Evolutionary conservation across 2,797 vertebrate species (phyloP), one percentile per base, ranked within the genome.

Genomic region (Picus viridis): DNA sequence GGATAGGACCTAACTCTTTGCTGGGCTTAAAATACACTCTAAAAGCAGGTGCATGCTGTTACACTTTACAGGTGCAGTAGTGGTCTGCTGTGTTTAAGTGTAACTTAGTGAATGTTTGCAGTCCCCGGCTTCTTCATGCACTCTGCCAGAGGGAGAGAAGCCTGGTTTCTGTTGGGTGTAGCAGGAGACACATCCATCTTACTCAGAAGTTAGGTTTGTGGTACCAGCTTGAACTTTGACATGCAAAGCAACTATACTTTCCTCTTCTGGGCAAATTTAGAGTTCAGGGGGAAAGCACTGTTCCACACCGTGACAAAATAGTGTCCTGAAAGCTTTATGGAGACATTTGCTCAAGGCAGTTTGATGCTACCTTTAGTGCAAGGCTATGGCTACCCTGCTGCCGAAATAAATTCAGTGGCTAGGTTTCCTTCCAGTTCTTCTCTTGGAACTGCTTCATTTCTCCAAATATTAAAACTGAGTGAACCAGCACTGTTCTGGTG

Each of bases 221-320:
- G 13, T 61, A 41, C 23, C 7, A 24, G 0, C 32, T 68, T 49
- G 9, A 71, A 45, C 68, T 10, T 62, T 70, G 43, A 23, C 7
- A 3, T 13, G 4, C 2, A 41, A 85, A 77, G 13, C 32, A 61
- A 5, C n/a, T 20, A 2, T 41, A 7, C 7, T 76, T 84, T 43
- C 56, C 29, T 70, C 53, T 8, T 5, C n/a, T 0, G 0, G 41
- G n/a, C 14, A 67, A 43, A 45, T 56, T 29, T 32, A 47, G 36
- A 30, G 18, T 36, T 77, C 27, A 19, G 62, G 16, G 7, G 26
- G 30, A 73, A 70, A 58, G 9, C 14, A 2, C 8, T 16, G 4
- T 49, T 36, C 57, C 47, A 16, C 14, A 7, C 58, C 0, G 1
- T 41, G 34, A 26, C 57, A 32, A 41, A 88, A 56, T 45, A 49